These are phyloP conservation scores for Coelopa frigida DNA, from an alignment of 1,140 invertebrate genomes.

Conservation along the genomic window DNA sequence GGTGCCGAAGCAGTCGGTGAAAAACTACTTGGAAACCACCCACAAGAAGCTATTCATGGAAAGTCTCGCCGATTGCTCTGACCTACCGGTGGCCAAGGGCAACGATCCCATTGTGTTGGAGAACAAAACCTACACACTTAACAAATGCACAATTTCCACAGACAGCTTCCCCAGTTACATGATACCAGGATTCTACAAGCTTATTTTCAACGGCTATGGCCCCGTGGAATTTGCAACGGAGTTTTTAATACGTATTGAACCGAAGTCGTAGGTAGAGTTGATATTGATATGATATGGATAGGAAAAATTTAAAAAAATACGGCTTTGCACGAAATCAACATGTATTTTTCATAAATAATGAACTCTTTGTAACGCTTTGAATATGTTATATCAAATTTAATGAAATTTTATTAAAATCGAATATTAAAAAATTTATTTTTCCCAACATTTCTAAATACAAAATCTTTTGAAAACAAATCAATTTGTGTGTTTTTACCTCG, in stretches of 20 bases:
- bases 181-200: constrained; percentile 25
- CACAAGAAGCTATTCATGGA: constrained; percentile 19
- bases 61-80: constrained; percentile 22
- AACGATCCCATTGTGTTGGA: constrained; percentile 19
- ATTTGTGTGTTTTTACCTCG: no score
- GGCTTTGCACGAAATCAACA: no score
- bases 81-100: constrained; percentile 14
- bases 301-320: no score
- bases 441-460: no score
- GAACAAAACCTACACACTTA: constrained; percentile 13
- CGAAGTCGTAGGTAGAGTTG: background rate
- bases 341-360: no score
- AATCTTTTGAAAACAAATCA: no score
- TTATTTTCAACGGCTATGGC: constrained; percentile 13
- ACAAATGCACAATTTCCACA: constrained; percentile 14
- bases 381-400: no score
- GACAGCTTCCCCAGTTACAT: constrained; percentile 22
- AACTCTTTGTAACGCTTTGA: no score
- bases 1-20: constrained; percentile 14
- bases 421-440: no score
- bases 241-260: constrained; percentile 9
- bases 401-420: no score
- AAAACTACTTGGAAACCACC: constrained; percentile 12
- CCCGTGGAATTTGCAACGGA: constrained; percentile 14
- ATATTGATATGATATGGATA: no score